Evolutionary conservation across 1,140 invertebrate species (phyloP).

Genomic region (Lordiphosa clarofinis): DNA sequence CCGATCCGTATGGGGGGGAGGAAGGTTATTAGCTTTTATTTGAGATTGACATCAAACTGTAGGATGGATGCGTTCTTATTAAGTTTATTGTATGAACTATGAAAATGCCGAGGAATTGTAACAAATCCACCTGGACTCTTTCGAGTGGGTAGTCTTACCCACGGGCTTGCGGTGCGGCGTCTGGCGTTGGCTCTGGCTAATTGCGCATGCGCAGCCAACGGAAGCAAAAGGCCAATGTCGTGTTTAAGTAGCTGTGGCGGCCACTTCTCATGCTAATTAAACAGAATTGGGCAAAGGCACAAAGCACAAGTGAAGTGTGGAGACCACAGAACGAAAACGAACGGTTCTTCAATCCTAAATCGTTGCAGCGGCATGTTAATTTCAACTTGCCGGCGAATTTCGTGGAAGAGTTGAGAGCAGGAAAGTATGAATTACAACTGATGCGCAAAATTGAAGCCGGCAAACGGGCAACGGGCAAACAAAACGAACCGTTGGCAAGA

Average conservation of each 20-base stretch:
- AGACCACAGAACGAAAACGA: slow-evolving; percentile 53
- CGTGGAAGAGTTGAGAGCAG: slow-evolving; percentile 66
- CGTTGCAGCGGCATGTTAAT: slow-evolving; percentile 61
- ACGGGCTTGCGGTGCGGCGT: slow-evolving; percentile 41
- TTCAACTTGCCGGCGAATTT: slow-evolving; percentile 65
- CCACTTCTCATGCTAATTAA: slow-evolving; percentile 72
- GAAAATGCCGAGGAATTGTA: too few species aligned
- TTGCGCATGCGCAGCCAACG: slow-evolving; percentile 71
- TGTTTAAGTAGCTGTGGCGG: slow-evolving; percentile 69
- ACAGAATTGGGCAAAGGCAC: slow-evolving; percentile 62
- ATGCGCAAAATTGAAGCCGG: slow-evolving; percentile 72
- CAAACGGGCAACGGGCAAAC: slow-evolving; percentile 60
- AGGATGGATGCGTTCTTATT: too few species aligned
- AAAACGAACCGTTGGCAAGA: slow-evolving; percentile 54
- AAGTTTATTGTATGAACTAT: too few species aligned
- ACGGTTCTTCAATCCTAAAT: slow-evolving; percentile 72
- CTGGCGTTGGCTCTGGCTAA: slow-evolving; percentile 61
- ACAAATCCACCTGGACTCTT: slow-evolving; percentile 54
- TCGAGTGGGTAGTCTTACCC: background rate
- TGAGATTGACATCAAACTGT: too few species aligned
- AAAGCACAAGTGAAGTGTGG: slow-evolving; percentile 55
- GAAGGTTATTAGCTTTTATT: too few species aligned
- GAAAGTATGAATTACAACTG: slow-evolving; percentile 76
- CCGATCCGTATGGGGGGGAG: too few species aligned
- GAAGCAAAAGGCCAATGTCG: slow-evolving; percentile 38